Evolutionary conservation across 2,113 vertebrate genomes (phyloP), one percentile per base, ranked within the genome.

Genomic region (Butastur rufipennis): DNA sequence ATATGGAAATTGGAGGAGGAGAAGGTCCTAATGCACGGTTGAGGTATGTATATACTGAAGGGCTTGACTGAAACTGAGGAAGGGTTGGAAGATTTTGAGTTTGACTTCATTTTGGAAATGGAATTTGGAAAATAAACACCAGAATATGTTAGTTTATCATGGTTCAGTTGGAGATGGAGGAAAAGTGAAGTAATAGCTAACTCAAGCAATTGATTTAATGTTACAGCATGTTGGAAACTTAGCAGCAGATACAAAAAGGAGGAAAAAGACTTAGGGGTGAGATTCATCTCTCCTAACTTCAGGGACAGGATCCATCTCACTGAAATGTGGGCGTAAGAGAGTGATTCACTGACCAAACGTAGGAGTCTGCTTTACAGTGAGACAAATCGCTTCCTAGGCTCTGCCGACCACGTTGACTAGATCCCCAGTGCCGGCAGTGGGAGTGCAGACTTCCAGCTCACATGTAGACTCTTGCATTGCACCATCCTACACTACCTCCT

Each of bases 391-490:
- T 97, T 97, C 96, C 96, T 94, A 75, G 85, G 96, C 96, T 96
- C 66, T 8, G 14, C 74, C 92, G 93, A 96, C 95, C 96, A 86
- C 50, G 31, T 83, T 90, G 36, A 88, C 87, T 95, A 75, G 87
- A 91, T 96, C 90, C 93, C 92, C 22, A n/a, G 90, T 58, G 93
- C 85, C 1, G 16, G 94, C 92, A 88, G 96, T 97, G 96, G 96
- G 96, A 96, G 96, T 97, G 96, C 93, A 97, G 96, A 97, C 96
- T 97, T 97, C 96, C 96, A 97, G 95, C 96, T 97, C 96, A 93
- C 93, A 95, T 95, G 95, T 95, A 97, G 96, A 96, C 96, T 97
- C 96, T 96, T 96, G 92, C 95, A 96, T 96, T 94, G 55, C 96
- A 96, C 96, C 96, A 80, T 95, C 96, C 96, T 70, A 97, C 96